Base-by-base conservation (phyloP, 2,113 vertebrate genomes). In the Brevimyrus niger region DNA sequence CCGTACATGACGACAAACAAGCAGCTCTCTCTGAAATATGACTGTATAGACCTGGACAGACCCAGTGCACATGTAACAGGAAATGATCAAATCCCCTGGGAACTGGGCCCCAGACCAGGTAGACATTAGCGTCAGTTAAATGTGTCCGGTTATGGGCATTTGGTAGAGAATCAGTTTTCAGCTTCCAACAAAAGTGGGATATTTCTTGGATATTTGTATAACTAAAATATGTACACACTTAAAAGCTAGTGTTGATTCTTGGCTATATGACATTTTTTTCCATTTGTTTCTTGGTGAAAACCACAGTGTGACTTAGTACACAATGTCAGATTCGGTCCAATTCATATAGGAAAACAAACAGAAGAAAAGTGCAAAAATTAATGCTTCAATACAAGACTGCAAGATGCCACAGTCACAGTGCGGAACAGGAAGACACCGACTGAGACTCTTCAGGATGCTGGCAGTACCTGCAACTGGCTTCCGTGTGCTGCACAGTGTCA, bases 381-480 rank as follows among this genome's bases (percentile, higher is more conserved):
- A n/a, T 2, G 47, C 85, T 51, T 4, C 23, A 31, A 55, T 8
- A 87, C 17, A 53, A 31, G 27, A 2, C 2, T 53, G 17, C 47
- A 86, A 35, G 31, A 35, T 11, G 31, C 10, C 11, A 76, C 69
- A 76, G 55, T 23, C 55, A n/a, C 21, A 61, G 21, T 58, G 19
- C 6, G 21, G 53, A 1, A 58, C 27, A 42, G 31, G 50, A 83
- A 42, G 23, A 83, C 88, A 84, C 80, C 61, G 47, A 86, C 50
- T 51, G 11, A 61, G 38, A 31, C 35, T 97, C 97, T 92, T 98
- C 97, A 0, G 96, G 96, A 91, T 97, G 96, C 94, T 96, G 96
- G 95, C 94, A 96, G 94, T 97, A 97, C 93, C 97, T 95, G 91
- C 91, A 97, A 92, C 96, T 95, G 89, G 96, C 93, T 91, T 99